Conservation (phyloP, 35 echinoderm and acorn worm genomes). For the Eucidaris tribuloides region DNA sequence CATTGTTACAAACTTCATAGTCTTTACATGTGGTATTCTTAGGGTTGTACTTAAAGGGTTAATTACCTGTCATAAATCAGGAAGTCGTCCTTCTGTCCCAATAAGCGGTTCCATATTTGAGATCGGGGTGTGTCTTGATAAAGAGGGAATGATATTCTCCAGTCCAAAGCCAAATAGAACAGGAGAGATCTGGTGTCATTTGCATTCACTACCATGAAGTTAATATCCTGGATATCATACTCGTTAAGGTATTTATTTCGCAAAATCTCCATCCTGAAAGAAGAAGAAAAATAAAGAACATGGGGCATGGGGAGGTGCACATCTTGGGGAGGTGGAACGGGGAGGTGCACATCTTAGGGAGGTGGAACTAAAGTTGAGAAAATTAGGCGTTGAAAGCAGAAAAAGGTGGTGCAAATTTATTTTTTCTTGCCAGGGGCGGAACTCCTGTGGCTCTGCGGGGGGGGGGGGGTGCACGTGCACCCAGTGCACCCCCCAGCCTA, state of each 20-base stretch:
- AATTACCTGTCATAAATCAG: conserved; percentile 76
- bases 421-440: neutral
- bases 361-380: no score
- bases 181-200: neutral
- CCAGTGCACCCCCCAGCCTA: no score
- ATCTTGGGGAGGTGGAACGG: no score
- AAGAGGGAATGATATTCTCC: conserved; percentile 15
- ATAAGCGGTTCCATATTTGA: conserved; percentile 39
- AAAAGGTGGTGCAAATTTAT: no score
- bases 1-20: no score
- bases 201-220: conserved; percentile 41
- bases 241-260: neutral
- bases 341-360: no score
- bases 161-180: neutral
- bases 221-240: conserved; percentile 22
- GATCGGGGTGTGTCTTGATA: conserved; percentile 13
- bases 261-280: conserved; percentile 25
- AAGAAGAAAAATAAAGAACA: neutral
- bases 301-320: no score
- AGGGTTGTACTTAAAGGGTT: no score
- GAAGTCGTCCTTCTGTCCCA: conserved; percentile 59
- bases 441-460: no score
- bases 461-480: no score
- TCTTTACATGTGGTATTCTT: no score
- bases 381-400: no score